Percentiles rank a stretch among this genome's conserved stretches.
Evolutionary conservation across 2,888 invertebrate genomes (phyloP).

Genomic region (Thalpophila matura): DNA sequence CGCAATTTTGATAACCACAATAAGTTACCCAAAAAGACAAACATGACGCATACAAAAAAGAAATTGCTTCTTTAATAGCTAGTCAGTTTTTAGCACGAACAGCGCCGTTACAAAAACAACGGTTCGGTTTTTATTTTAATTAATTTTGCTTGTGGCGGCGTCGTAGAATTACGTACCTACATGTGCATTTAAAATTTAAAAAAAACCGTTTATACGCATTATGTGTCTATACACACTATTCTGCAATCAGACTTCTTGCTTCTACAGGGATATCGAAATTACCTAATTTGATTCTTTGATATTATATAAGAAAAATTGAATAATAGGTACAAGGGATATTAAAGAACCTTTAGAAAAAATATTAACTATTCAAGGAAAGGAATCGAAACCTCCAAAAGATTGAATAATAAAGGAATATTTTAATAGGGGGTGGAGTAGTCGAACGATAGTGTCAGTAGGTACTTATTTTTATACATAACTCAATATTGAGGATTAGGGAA

Average conservation of each 20-base stretch:
- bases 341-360: too few relatives aligned
- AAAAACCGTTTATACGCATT: constrained; percentile 28
- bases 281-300: background rate
- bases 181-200: constrained; percentile 44
- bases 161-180: constrained; percentile 43
- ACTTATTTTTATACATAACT: too few relatives aligned
- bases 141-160: constrained; percentile 51
- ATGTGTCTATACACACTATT: constrained; percentile 43
- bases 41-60: constrained; percentile 63
- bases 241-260: constrained; percentile 23
- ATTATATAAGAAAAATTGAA: too few relatives aligned
- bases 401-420: too few relatives aligned
- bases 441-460: too few relatives aligned
- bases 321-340: too few relatives aligned
- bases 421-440: too few relatives aligned
- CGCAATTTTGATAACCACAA: constrained; percentile 67
- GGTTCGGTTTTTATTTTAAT: constrained; percentile 57
- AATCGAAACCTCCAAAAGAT: too few relatives aligned
- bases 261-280: background rate
- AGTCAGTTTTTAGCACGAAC: constrained; percentile 61
- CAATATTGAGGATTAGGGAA: too few relatives aligned
- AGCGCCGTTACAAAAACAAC: constrained; percentile 56
- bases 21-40: constrained; percentile 59
- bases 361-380: too few relatives aligned
- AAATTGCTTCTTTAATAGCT: constrained; percentile 66